These are phyloP conservation scores for Cyanoramphus novaezelandiae DNA, from an alignment of 2,113 vertebrate genomes.

Conservation along the genomic window DNA sequence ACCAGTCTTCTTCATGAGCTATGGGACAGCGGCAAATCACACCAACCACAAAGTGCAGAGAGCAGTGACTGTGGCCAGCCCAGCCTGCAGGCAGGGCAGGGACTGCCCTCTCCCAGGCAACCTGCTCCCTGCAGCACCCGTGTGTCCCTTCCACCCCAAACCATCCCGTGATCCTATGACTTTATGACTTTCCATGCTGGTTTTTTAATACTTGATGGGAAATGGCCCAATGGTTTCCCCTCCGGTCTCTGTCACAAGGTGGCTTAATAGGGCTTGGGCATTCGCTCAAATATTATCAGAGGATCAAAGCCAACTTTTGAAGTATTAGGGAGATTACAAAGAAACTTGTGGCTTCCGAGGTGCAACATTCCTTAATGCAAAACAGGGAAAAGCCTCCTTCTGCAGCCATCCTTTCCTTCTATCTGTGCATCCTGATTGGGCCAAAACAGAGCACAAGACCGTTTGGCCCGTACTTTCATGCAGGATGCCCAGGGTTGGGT, in stretches of 20 bases:
- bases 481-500: background rate
- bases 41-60: background rate
- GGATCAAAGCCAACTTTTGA: constrained; percentile 34
- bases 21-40: rapidly evolving
- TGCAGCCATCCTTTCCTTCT: background rate
- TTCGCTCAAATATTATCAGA: background rate
- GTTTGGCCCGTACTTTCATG: background rate
- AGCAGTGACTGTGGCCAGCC: background rate
- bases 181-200: background rate
- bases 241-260: constrained; percentile 15
- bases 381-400: background rate
- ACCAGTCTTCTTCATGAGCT: background rate
- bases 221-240: background rate
- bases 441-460: background rate
- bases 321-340: constrained; percentile 50
- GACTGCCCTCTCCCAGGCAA: background rate
- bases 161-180: background rate
- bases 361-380: background rate
- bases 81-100: background rate
- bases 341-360: background rate
- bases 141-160: background rate
- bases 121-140: background rate
- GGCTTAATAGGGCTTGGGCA: constrained; percentile 43
- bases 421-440: background rate
- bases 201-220: background rate